Conservation (phyloP, 1,140 invertebrate species). For the Mercenaria mercenaria region DNA sequence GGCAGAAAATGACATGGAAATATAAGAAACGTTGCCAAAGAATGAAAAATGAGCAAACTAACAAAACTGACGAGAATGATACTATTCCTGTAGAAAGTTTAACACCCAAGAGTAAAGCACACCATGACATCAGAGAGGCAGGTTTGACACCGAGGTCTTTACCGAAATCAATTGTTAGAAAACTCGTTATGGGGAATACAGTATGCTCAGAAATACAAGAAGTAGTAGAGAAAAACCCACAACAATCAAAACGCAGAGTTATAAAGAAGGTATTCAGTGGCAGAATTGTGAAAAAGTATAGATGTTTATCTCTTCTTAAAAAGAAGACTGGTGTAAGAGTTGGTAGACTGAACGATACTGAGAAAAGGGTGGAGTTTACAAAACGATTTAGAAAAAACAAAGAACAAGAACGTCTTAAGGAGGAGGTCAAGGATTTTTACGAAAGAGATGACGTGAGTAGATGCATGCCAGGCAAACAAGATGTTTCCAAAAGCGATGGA, state of each 20-base stretch:
- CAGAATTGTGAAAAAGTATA: slow-evolving; percentile 41
- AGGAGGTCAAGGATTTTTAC: neutral
- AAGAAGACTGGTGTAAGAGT: slow-evolving; percentile 1
- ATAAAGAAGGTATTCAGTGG: neutral
- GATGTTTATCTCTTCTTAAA: neutral
- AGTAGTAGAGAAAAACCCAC: neutral
- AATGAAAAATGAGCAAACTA: neutral
- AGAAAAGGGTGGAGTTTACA: neutral
- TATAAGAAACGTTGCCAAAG: slow-evolving; percentile 21
- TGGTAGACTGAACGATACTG: neutral
- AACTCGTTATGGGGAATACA: neutral
- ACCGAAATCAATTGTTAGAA: neutral
- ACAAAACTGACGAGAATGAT: neutral
- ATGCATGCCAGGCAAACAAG: slow-evolving; percentile 34
- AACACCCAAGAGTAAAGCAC: slow-evolving; percentile 15
- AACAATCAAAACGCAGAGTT: neutral
- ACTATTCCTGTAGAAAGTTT: neutral
- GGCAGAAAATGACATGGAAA: neutral
- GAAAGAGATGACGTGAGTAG: slow-evolving; percentile 35
- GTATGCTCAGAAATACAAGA: slow-evolving; percentile 26
- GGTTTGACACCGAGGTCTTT: neutral
- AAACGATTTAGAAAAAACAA: neutral
- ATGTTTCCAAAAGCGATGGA: too few relatives aligned
- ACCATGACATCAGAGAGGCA: neutral
- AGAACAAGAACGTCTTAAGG: too few relatives aligned